Evolutionary conservation across 2,888 invertebrate species (phyloP), one percentile per base, ranked within the genome.

Genomic region (Melieria picta): DNA sequence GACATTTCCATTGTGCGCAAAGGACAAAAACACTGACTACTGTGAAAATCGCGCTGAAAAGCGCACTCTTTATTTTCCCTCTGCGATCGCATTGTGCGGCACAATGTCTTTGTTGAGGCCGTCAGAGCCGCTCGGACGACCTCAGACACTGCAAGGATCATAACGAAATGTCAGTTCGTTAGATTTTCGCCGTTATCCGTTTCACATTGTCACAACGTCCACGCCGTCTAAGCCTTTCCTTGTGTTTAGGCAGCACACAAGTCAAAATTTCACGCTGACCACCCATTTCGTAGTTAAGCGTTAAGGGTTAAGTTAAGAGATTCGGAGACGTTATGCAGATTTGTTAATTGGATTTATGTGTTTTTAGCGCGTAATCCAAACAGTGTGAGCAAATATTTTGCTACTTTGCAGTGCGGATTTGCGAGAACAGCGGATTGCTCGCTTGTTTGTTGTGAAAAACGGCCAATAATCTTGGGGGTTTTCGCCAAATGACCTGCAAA

Each of bases 271-370:
- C 66, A 65, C 47, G 60, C 60, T 67, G 5, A 58, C 60, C 67
- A 67, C 67, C 67, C 45, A 67, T 30, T 30, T 30, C 30, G 30
- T 30, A 30, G 30, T 30, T 30, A 30, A 30, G 30, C 30, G 30
- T 30, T 30, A 30, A 30, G 4, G 42, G 55, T 16, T 4, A 5
- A 16, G 11, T 13, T 50, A 67, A 52, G 60, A 52, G 16, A 47
- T 57, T 65, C 68, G 10, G 56, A 9, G 16, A 61, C 71, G 74
- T 69, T 72, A 79, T 79, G 79, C 78, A 80, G 81, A 80, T 81
- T 81, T 79, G 76, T 81, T 85, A 85, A 85, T 83, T 84, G 84
- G 85, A 85, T 84, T 84, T 83, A 75, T 68, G 74, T 64, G 79
- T 78, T 80, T 82, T 80, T 77, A 77, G 75, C 79, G 75, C 75